Evolutionary conservation across 1,140 invertebrate genomes (phyloP), one percentile per base, ranked within the genome.

Genomic region (Acromyrmex heyeri): DNA sequence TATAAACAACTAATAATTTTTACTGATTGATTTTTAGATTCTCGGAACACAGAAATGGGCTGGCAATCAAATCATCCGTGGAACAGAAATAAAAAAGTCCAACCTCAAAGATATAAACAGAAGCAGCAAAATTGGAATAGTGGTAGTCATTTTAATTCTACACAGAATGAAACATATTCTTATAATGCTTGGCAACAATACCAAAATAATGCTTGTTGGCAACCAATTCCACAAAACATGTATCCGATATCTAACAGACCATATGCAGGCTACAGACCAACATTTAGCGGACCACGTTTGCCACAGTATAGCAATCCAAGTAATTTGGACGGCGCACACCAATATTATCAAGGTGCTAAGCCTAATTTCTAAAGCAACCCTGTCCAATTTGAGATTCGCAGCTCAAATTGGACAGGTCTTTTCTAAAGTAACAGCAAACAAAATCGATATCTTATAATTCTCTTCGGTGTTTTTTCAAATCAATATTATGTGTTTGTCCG

Each of bases 21-120:
- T 67, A 55, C 21, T 4, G 10, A 77, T 77, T 5, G 16, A 62
- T 48, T 62, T 86, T 76, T 67, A 88, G 90, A 59, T 50, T 75
- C 88, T 75, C 18, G 6, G 12, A 12, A 16, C 12, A 88, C 86
- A 34, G 24, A 44, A 44, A 44, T 65, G 59, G 78, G 55, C 57
- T 93, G 93, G 91, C 91, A 92, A 76, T 91, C 91, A 2, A 91
- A 92, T 76, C 92, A 94, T 90, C 93, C 93, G 8, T 93, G 93
- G 93, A 92, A 89, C 38, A 92, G 76, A 53, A 90, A 90, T 44
- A 93, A 82, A 69, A 90, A 89, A 24, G 34, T n/a, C 18, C 67
- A 87, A 57, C 67, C 27, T 12, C 75, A 91, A 3, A 86, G 55
- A 18, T 21, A 16, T 14, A 38, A 75, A 8, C 6, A 18, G 16